Conservation (phyloP, 2,797 vertebrate genomes). For the Carduelis carduelis region DNA sequence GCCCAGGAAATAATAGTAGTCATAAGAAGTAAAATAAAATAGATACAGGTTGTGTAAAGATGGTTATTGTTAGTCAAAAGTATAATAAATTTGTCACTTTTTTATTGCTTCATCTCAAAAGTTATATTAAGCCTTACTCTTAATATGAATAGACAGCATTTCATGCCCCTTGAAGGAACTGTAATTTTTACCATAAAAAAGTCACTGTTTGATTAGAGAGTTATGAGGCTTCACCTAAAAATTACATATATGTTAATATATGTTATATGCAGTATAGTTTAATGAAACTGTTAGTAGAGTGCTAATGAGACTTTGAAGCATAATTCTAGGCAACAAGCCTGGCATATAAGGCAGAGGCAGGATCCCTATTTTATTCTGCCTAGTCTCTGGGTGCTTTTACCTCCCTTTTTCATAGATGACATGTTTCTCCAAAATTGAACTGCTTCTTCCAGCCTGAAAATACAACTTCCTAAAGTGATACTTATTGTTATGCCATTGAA, state of each 20-base stretch:
- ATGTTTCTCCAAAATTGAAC: not conserved
- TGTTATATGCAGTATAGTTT: not conserved
- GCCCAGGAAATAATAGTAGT: not conserved
- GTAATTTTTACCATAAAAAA: not conserved
- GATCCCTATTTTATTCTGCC: not conserved
- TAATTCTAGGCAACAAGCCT: not conserved
- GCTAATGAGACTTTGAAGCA: not conserved
- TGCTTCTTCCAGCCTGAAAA: not conserved
- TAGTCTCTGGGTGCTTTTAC: not conserved
- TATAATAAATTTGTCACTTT: not conserved
- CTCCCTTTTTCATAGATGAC: not conserved
- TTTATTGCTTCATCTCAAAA: not conserved
- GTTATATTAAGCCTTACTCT: not conserved
- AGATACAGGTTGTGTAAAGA: not conserved
- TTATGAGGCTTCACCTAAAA: not conserved
- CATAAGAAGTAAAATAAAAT: not conserved
- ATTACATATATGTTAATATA: not conserved
- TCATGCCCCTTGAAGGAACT: not conserved
- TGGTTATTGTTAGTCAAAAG: not conserved
- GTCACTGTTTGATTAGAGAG: not conserved
- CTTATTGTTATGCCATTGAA: not conserved
- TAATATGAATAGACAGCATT: not conserved
- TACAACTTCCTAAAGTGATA: not conserved
- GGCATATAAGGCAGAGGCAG: not conserved
- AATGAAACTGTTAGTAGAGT: not conserved